phyloP scores from a whole-genome alignment of 2,888 invertebrate genomes.

The Listrodromus nycthemerus region DNA sequence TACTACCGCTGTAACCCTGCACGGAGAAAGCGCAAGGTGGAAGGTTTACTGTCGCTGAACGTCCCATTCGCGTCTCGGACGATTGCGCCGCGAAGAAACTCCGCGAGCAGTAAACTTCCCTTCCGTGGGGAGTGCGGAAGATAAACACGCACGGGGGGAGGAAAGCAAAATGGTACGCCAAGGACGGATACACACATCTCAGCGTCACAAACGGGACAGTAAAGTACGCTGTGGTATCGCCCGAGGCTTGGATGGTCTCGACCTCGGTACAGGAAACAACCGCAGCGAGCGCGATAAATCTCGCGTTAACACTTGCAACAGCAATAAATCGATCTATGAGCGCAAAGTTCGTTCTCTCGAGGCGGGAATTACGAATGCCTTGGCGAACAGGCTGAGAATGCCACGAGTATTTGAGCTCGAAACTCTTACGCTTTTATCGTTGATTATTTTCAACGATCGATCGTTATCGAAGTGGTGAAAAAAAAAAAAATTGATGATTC shows the following conservation, averaged over 20 bases:
- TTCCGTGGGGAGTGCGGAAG: constrained; percentile 23
- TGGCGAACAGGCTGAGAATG: not conserved
- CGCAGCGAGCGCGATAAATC: constrained; percentile 39
- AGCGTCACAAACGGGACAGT: not conserved
- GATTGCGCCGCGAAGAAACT: constrained; percentile 64
- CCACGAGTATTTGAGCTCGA: not conserved
- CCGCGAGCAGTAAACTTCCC: constrained; percentile 55
- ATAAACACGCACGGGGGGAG: constrained; percentile 50
- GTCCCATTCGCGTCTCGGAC: constrained; percentile 65
- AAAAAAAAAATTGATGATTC: not conserved
- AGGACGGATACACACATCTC: constrained; percentile 12
- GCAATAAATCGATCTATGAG: constrained; percentile 46
- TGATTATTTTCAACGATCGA: no score
- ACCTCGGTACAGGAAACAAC: not conserved
- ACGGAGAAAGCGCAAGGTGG: constrained; percentile 25
- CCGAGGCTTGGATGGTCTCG: not conserved
- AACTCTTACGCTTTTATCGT: not conserved
- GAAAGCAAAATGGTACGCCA: constrained; percentile 47
- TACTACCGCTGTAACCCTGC: constrained; percentile 27
- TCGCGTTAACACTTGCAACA: constrained; percentile 26
- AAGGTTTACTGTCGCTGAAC: constrained; percentile 62
- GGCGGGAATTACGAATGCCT: not conserved
- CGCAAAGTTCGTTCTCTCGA: constrained; percentile 4
- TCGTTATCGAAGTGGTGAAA: no score
- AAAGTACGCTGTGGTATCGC: not conserved